Base-by-base conservation (phyloP, 1,140 invertebrate species). In the Capitella teleta region DNA sequence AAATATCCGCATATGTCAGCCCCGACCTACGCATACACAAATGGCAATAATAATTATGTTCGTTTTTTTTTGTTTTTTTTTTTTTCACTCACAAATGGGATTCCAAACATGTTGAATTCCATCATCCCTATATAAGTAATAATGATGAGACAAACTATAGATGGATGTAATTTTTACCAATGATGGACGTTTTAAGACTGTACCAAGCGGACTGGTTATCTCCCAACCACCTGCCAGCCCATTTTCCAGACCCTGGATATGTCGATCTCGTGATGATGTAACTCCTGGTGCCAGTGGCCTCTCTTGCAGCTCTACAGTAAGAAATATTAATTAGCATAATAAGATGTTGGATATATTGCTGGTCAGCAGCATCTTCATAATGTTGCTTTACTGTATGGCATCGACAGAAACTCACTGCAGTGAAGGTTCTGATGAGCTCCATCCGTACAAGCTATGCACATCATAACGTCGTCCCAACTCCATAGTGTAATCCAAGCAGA, bases 1-100 rank as follows among this genome's bases (percentile, higher is more conserved):
- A 78, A 77, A 70, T 90, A 93, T 1, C 88, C 89, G 72, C 89
- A 93, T 56, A 92, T 90, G 68, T 93, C 87, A 3, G 87, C 82
- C 1, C 88, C 89, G 12, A 34, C 36, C 26, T 30, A 32, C 8
- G n/a, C n/a, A n/a, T n/a, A n/a, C n/a, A n/a, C n/a, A n/a, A n/a
- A n/a, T n/a, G n/a, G n/a, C n/a, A n/a, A n/a, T n/a, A n/a, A n/a
- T n/a, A n/a, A n/a, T n/a, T n/a, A n/a, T n/a, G n/a, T n/a, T n/a
- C n/a, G n/a, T n/a, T n/a, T n/a, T n/a, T n/a, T n/a, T n/a, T n/a
- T n/a, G n/a, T n/a, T n/a, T n/a, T n/a, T n/a, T n/a, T n/a, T n/a
- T n/a, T n/a, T 10, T 32, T 32, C 8, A 32, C 30, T 32, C n/a
- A 32, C 30, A 32, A 32, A 32, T 32, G 30, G 30, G n/a, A 32